Percentiles rank a stretch among this genome's conserved stretches.
These are phyloP conservation scores for Kryptopterus vitreolus DNA, from an alignment of 2,797 vertebrate genomes.

Conservation along the genomic window DNA sequence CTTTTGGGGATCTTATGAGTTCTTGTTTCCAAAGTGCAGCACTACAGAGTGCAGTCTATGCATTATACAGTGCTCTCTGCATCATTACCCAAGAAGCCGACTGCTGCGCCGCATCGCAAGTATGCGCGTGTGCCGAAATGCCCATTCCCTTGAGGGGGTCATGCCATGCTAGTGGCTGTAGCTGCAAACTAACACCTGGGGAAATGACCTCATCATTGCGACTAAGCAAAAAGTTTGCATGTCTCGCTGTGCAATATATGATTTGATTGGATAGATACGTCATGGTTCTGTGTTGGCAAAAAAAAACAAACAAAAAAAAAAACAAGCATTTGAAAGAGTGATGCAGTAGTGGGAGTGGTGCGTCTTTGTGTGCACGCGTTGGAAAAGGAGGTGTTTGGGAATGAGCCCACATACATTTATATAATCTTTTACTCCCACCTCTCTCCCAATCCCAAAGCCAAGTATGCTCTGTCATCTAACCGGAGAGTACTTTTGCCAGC, in stretches of 20 bases:
- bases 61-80: conserved; percentile 25
- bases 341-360: neutral
- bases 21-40: conserved; percentile 29
- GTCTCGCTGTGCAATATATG: neutral
- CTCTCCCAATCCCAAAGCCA: neutral
- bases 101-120: conserved; percentile 23
- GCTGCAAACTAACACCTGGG: conserved; percentile 35
- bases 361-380: neutral
- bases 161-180: conserved; percentile 58
- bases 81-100: conserved; percentile 21
- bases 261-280: neutral
- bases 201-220: conserved; percentile 28
- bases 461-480: neutral
- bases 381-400: neutral
- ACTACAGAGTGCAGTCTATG: conserved; percentile 32
- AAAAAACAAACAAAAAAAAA: neutral
- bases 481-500: neutral
- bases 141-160: conserved; percentile 25
- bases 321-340: neutral
- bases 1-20: neutral
- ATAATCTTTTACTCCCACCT: neutral
- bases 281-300: neutral
- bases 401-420: neutral
- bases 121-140: conserved; percentile 9
- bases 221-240: conserved; percentile 18